Evolutionary conservation across 1,140 invertebrate species (phyloP), one percentile per base, ranked within the genome.

Genomic region (Ostrea edulis): DNA sequence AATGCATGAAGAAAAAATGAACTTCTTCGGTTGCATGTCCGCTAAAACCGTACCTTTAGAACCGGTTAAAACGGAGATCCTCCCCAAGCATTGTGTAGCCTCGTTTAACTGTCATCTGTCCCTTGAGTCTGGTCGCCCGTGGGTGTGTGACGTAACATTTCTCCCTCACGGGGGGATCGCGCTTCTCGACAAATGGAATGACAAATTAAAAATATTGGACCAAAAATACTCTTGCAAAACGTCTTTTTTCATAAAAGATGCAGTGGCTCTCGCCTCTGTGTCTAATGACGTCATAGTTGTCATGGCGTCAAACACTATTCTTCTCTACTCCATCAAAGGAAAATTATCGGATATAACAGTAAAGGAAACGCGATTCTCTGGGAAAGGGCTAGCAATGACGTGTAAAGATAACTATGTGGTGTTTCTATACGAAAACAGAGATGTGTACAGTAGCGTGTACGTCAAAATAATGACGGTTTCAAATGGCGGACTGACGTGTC

Each of bases 61-160:
- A 35, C 25, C 9, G 29, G 25, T 9, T 9, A 25, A 25, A 77
- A 25, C 25, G 7, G 68, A 77, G 25, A 77, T 17, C 0, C 68
- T 77, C 14, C 68, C 35, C 8, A 14, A 77, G 25, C 53, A 51
- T 22, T 83, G 44, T 54, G 14, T 83, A 3, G 44, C 52, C n/a
- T 22, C n/a, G 44, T 83, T 83, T 17, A 83, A 54, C 29, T 83
- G 82, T 83, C 44, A 20, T 9, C 11, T 54, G 8, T 83, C 52
- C 22, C 8, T 12, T 7, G 82, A 83, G 29, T 8, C 35, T 54
- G 82, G 82, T n/a, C 22, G 82, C 8, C 52, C 82, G 25, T 83
- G 82, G 82, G n/a, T 83, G 14, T 53, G 22, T 53, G 82, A 83
- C 52, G 52, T 83, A 8, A 83, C 44, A 54, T 83, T 52, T 83